phyloP scores from a whole-genome alignment of 2,888 invertebrate species.

The Lepidocyrtoides sp. region DNA sequence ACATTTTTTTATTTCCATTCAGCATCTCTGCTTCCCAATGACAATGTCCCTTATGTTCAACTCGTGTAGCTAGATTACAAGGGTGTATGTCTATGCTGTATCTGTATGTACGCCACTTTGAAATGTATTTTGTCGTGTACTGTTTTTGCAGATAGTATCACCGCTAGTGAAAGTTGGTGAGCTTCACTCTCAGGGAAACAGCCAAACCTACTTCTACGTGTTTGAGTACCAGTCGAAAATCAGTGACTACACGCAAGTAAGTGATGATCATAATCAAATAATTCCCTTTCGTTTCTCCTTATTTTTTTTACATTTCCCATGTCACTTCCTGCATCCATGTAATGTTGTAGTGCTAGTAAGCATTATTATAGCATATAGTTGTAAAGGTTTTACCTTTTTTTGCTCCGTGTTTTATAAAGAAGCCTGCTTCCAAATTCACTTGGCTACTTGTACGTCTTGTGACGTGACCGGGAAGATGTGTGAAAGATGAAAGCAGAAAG shows the following conservation, averaged over 20 bases:
- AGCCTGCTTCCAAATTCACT: not conserved
- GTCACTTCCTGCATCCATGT: slow-evolving; percentile 36
- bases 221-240: slow-evolving; percentile 97
- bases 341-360: not conserved
- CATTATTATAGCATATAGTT: not conserved
- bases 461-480: slow-evolving; percentile 47
- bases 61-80: too few relatives aligned
- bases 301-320: slow-evolving; percentile 85
- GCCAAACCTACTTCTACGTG: slow-evolving; percentile 95
- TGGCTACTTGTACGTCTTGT: slow-evolving; percentile 86
- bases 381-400: not conserved
- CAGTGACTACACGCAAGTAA: slow-evolving; percentile 96
- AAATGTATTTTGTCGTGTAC: not conserved
- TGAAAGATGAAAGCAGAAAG: not conserved
- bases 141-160: slow-evolving; percentile 91
- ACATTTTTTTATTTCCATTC: not conserved
- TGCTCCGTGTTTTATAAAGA: not conserved
- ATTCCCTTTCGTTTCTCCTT: slow-evolving; percentile 54
- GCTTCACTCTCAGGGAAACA: slow-evolving; percentile 91
- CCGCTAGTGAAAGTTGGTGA: slow-evolving; percentile 96
- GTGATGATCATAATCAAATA: slow-evolving; percentile 77
- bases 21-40: not conserved
- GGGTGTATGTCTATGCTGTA: too few relatives aligned
- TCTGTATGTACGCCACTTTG: too few relatives aligned
- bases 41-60: too few relatives aligned